Percentiles rank a stretch among this genome's conserved stretches.
These are phyloP conservation scores for Neolamprologus cancellatus DNA, from an alignment of 2,113 vertebrate genomes.

Conservation along the genomic window DNA sequence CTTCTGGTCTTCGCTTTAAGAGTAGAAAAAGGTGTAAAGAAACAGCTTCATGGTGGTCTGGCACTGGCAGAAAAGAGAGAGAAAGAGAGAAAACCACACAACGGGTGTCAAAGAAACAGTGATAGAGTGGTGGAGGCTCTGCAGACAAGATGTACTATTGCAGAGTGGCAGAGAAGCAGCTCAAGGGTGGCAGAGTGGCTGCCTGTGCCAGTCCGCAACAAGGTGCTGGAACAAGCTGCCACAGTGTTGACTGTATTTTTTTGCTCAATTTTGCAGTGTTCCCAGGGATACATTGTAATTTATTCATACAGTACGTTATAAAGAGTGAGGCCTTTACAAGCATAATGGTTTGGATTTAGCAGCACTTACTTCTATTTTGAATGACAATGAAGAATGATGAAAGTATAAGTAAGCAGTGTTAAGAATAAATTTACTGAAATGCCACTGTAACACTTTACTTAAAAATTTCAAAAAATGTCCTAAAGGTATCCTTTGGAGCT, in stretches of 20 bases:
- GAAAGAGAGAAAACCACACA: background rate
- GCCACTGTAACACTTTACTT: background rate
- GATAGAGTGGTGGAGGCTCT: background rate
- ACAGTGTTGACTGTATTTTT: background rate
- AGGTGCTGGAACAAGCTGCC: background rate
- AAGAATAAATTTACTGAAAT: background rate
- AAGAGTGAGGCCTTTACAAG: background rate
- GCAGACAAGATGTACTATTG: background rate
- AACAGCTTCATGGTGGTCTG: background rate
- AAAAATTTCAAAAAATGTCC: background rate
- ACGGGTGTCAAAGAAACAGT: background rate
- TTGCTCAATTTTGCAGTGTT: background rate
- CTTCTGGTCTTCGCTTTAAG: background rate
- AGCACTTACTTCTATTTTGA: background rate
- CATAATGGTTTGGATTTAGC: background rate
- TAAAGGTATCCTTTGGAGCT: background rate
- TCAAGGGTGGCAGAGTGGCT: background rate
- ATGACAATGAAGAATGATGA: background rate
- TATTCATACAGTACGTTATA: background rate
- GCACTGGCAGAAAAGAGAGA: background rate
- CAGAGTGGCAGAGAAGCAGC: conserved; percentile 1
- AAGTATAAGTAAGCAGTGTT: background rate
- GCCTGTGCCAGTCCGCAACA: background rate
- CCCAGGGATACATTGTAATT: background rate
- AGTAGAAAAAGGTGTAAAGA: background rate